Percentiles rank a stretch among this genome's conserved stretches.
These are phyloP conservation scores for Stegastes partitus DNA, from an alignment of 2,113 vertebrate species.

Conservation along the genomic window DNA sequence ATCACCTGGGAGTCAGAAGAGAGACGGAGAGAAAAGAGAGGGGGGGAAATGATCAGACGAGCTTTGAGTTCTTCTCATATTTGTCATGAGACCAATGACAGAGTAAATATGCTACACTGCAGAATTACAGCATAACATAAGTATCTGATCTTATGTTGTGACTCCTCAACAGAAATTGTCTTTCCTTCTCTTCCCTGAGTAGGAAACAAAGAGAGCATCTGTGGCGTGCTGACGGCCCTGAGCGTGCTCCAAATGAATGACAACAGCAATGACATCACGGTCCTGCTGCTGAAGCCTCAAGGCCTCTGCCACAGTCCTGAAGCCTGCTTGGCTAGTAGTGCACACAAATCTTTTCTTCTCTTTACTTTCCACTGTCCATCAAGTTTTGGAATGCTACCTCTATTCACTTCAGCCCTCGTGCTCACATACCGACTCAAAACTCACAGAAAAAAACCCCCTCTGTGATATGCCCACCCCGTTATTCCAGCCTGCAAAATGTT, in stretches of 20 bases:
- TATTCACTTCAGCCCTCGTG: neutral
- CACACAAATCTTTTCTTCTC: conserved; percentile 1
- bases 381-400: conserved; percentile 3
- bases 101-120: neutral
- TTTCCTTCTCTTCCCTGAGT: conserved; percentile 12
- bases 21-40: neutral
- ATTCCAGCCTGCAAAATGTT: conserved; percentile 42
- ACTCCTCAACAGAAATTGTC: neutral
- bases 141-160: neutral
- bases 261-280: neutral
- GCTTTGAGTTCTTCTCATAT: neutral
- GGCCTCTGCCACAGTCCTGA: neutral
- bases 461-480: conserved; percentile 5
- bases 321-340: neutral
- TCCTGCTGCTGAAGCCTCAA: neutral
- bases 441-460: neutral
- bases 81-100: neutral
- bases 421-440: neutral
- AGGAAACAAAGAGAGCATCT: no score
- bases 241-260: neutral
- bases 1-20: conserved; percentile 87
- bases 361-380: conserved; percentile 21
- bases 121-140: neutral
- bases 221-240: conserved; percentile 15
- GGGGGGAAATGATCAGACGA: neutral